Percentiles rank a stretch among this genome's conserved stretches.
Evolutionary conservation across 2,797 vertebrate genomes (phyloP).

Genomic region (Galagoides demidoff): DNA sequence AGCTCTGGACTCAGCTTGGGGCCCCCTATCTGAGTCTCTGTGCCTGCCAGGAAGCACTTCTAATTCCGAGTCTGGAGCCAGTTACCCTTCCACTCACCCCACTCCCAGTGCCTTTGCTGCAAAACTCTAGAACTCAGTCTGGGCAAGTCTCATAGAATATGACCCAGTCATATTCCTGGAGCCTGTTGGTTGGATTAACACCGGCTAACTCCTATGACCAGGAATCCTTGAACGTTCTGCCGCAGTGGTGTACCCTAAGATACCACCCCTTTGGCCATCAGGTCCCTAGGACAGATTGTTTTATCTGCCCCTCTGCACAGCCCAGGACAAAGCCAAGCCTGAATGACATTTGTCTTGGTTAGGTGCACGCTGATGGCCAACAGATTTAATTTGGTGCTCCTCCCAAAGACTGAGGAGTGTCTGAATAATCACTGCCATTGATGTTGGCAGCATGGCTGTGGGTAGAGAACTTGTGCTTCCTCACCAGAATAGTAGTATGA

Average conservation of each 20-base stretch:
- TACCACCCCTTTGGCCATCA: not conserved
- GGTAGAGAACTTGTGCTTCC: not conserved
- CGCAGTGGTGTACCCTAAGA: not conserved
- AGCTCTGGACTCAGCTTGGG: not conserved
- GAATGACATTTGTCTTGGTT: not conserved
- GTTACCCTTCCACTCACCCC: not conserved
- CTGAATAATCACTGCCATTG: not conserved
- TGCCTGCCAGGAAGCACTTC: not conserved
- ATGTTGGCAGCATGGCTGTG: not conserved
- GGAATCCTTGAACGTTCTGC: not conserved
- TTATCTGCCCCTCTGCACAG: not conserved
- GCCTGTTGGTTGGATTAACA: not conserved
- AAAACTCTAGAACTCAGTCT: not conserved
- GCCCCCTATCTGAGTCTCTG: not conserved
- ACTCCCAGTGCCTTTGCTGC: not conserved
- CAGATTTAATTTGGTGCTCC: not conserved
- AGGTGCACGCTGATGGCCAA: not conserved
- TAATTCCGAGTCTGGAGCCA: not conserved
- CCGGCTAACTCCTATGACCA: not conserved
- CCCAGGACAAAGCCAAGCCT: slow-evolving; percentile 1
- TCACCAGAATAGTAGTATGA: not conserved
- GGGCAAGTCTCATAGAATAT: too few species aligned
- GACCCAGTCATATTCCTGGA: not conserved
- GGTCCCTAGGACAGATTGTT: not conserved
- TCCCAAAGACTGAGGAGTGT: not conserved